Percentiles rank a stretch among this genome's conserved stretches.
Conservation (phyloP, 1,140 invertebrate genomes). For the Cryptotermes secundus region DNA sequence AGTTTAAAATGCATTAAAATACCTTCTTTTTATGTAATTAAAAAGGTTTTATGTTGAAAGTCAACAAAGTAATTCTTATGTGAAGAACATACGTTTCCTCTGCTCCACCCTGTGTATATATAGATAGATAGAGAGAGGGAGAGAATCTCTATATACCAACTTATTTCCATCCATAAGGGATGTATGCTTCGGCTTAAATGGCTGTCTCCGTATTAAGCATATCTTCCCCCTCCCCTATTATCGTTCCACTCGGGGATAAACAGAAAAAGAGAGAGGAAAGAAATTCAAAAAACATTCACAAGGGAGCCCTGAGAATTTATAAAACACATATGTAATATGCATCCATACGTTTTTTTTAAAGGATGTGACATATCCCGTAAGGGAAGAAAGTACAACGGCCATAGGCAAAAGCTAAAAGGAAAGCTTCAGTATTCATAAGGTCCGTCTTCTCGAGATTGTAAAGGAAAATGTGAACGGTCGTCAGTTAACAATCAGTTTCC, state of each 20-base stretch:
- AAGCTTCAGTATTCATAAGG: constrained; percentile 25
- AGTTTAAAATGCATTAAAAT: too few species aligned
- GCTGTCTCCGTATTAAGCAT: constrained; percentile 6
- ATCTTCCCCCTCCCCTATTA: background rate
- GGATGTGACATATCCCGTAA: constrained; percentile 9
- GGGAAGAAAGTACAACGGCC: constrained; percentile 20
- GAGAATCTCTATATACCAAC: too few species aligned
- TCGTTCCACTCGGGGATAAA: background rate
- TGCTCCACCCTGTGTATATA: too few species aligned
- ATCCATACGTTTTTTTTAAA: constrained; percentile 24
- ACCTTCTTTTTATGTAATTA: too few species aligned
- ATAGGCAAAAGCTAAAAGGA: constrained; percentile 21
- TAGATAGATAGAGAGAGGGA: too few species aligned
- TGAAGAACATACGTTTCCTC: too few species aligned
- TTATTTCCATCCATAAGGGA: background rate
- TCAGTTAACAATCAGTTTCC: background rate
- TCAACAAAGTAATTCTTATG: too few species aligned
- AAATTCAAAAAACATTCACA: constrained; percentile 21
- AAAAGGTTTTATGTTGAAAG: too few species aligned
- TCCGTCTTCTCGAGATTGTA: background rate
- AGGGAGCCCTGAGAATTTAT: constrained; percentile 13
- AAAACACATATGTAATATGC: constrained; percentile 25
- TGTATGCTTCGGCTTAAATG: background rate
- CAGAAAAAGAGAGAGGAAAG: background rate
- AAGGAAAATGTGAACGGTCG: background rate